phyloP scores from a whole-genome alignment of 2,113 vertebrate species.

The Ceyx margarethae region DNA sequence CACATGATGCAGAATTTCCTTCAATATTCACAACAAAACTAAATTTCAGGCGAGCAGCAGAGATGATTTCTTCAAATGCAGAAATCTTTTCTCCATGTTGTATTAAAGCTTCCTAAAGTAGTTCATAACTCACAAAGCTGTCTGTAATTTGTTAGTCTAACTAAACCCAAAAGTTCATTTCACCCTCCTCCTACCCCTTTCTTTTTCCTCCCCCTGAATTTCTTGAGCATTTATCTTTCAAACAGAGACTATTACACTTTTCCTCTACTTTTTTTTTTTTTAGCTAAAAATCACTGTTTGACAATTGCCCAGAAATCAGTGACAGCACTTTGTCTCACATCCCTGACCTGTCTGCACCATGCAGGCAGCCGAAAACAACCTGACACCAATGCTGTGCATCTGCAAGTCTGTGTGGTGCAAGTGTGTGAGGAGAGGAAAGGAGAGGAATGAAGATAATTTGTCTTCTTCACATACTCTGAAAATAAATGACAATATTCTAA shows the following conservation, averaged over 20 bases:
- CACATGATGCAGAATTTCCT: background rate
- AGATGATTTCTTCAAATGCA: background rate
- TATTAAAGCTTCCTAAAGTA: background rate
- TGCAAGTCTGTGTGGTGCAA: accelerated
- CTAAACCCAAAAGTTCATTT: background rate
- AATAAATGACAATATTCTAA: background rate
- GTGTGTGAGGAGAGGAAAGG: background rate
- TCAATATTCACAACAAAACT: background rate
- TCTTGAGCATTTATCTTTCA: background rate
- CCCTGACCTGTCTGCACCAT: background rate
- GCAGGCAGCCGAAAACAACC: background rate
- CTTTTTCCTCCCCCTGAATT: background rate
- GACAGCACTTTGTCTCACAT: background rate
- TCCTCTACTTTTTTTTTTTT: background rate
- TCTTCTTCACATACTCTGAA: background rate
- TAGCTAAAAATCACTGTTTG: background rate
- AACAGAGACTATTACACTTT: background rate
- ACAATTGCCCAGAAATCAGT: background rate
- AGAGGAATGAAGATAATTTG: background rate
- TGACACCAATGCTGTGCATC: accelerated
- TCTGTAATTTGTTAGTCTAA: background rate
- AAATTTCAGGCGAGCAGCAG: background rate
- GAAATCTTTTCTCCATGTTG: background rate
- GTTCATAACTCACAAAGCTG: background rate
- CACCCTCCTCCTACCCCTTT: background rate